These are phyloP conservation scores for Oryctes rhinoceros DNA, from an alignment of 1,140 invertebrate species.

Conservation along the genomic window DNA sequence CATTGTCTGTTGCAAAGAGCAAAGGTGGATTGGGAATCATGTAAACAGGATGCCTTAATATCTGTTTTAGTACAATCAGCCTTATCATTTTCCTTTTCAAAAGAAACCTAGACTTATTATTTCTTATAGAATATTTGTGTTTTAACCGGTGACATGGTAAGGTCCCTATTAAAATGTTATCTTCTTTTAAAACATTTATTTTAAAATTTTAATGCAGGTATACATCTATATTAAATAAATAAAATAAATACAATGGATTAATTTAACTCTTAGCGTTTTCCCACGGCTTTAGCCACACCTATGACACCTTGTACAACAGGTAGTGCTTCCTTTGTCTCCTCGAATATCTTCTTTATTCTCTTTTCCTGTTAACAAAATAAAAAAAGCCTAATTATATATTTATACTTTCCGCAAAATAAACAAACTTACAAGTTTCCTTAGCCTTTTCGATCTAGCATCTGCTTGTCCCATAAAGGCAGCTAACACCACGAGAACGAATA, in stretches of 20 bases:
- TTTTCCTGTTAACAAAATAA: slow-evolving; percentile 25
- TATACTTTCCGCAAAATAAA: not conserved
- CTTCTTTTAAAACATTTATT: no score
- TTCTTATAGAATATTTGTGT: no score
- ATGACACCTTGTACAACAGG: slow-evolving; percentile 39
- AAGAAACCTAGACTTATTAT: no score
- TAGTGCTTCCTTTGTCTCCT: slow-evolving; percentile 37
- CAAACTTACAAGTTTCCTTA: slow-evolving; percentile 39
- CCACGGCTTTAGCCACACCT: not conserved
- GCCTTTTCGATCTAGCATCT: slow-evolving; percentile 38
- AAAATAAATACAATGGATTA: not conserved
- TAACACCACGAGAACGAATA: slow-evolving; percentile 32
- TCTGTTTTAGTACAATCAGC: no score
- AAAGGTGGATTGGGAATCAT: not conserved
- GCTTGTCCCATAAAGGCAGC: slow-evolving; percentile 40
- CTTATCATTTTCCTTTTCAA: no score
- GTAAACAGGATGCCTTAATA: not conserved
- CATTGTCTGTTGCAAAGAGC: not conserved
- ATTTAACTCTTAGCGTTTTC: not conserved
- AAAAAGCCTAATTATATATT: not conserved
- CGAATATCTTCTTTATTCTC: slow-evolving; percentile 32
- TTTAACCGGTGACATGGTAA: no score
- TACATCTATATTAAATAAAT: not conserved
- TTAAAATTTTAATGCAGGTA: no score
- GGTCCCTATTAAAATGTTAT: no score